Conservation (phyloP, 35 echinoderm and acorn worm genomes). For the Holothuria glaberrima region DNA sequence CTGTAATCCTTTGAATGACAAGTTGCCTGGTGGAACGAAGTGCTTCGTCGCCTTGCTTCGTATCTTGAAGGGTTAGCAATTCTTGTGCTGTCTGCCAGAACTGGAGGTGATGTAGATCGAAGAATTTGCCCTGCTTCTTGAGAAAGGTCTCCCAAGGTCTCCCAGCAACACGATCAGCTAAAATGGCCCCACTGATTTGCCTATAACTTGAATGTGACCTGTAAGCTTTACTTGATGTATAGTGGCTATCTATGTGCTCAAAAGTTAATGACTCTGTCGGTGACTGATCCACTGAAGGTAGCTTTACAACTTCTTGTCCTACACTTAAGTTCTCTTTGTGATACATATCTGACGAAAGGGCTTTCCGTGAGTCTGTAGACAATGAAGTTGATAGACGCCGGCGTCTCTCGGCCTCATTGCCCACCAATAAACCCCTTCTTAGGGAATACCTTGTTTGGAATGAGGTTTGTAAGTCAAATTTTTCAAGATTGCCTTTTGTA, state of each 20-base stretch:
- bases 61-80: constrained; percentile 42
- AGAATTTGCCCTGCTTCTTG: constrained; percentile 16
- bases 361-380: not conserved
- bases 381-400: not conserved
- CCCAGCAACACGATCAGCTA: constrained; percentile 82
- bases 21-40: not conserved
- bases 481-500: constrained; percentile 32
- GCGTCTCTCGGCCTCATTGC: not conserved
- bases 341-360: not conserved
- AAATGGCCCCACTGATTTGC: constrained; percentile 60
- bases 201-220: not conserved
- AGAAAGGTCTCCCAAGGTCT: constrained; percentile 81
- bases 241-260: not conserved
- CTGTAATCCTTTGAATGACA: constrained; percentile 14
- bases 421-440: not conserved
- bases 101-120: constrained; percentile 64
- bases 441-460: not conserved
- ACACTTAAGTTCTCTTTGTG: not conserved
- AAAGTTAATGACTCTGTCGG: not conserved
- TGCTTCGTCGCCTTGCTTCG: not conserved
- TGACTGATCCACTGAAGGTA: not conserved
- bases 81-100: constrained; percentile 91
- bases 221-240: not conserved
- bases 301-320: constrained; percentile 22
- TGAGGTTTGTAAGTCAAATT: constrained; percentile 33